Conservation (phyloP, 2,797 vertebrate genomes). For the Miichthys miiuy region DNA sequence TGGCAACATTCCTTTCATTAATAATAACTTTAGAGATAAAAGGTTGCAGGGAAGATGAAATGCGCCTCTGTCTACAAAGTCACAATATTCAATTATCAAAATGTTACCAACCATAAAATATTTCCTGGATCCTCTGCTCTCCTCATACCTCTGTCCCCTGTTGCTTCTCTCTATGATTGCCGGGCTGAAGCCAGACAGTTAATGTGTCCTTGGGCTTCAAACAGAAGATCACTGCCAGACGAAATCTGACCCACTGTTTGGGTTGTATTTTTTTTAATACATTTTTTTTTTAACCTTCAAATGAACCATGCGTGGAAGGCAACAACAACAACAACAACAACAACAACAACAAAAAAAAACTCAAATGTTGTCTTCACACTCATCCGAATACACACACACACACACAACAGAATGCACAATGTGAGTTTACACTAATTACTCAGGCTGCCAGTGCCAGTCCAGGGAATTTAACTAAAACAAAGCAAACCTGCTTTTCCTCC, state of each 20-base stretch:
- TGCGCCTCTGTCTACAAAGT: conserved; percentile 30
- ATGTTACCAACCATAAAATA: conserved; percentile 26
- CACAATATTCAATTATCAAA: conserved; percentile 26
- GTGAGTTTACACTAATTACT: conserved; percentile 67
- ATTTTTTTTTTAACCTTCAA: conserved; percentile 48
- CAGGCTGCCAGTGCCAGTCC: conserved; percentile 58
- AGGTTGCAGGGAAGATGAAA: conserved; percentile 30
- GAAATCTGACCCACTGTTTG: conserved; percentile 54
- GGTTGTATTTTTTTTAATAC: conserved; percentile 23
- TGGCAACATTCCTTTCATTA: conserved; percentile 26
- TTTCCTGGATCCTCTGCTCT: conserved; percentile 7
- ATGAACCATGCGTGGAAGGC: conserved; percentile 38
- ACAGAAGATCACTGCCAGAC: conserved; percentile 44
- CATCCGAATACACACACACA: conserved; percentile 29
- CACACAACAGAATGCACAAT: conserved; percentile 49
- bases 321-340: too few relatives aligned
- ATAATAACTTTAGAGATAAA: conserved; percentile 29
- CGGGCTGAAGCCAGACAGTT: conserved; percentile 40
- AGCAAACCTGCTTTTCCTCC: conserved; percentile 64
- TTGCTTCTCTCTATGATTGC: conserved; percentile 22
- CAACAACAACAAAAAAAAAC: background rate
- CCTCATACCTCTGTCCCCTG: background rate
- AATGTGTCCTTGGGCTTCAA: conserved; percentile 73
- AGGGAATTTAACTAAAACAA: conserved; percentile 76
- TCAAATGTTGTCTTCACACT: conserved; percentile 44